Evolutionary conservation across 2,888 invertebrate species (phyloP), one percentile per base, ranked within the genome.

Genomic region (Torymus tubicola): DNA sequence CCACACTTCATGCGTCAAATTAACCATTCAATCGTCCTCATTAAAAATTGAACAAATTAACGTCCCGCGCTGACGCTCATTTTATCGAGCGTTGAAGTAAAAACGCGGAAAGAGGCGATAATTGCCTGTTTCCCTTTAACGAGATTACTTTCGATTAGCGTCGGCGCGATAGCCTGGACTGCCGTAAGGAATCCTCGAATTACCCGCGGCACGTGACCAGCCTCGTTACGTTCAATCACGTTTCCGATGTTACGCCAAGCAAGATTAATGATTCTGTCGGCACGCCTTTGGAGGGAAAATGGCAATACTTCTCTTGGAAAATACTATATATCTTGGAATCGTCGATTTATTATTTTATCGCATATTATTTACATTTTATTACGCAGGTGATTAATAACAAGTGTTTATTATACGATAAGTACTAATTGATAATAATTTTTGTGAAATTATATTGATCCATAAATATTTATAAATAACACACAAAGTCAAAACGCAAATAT

Each of bases 181-280:
- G 16, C 57, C 52, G 60, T 58, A 50, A 69, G 67, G 50, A 67
- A 74, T 73, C 69, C 73, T 73, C 63, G 63, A 67, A 69, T 84
- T 84, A 84, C 78, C 71, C 77, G 24, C n/a, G 78, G 81, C 85
- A 84, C 84, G 84, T 85, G 85, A 85, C 84, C 83, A 81, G 83
- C 81, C 80, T 84, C 83, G 84, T 84, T 84, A 83, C 77, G 82
- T 83, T 83, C 83, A 77, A 84, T 85, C 84, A 58, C 76, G 70
- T 76, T 55, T 42, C 64, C 52, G 50, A 8, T 50, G 68, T 63
- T 55, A 55, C 52, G n/a, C 61, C 63, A 31, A 71, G 67, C 63
- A 70, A 80, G 76, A 80, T 80, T 80, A 80, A 80, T 76, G 79
- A 74, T 65, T 70, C n/a, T 21, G 4, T 12, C 65, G 57, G 2